A percentile compares a stretch with the other conserved stretches of the same genome.
Evolutionary conservation across 64 coral and sea anemone genomes (phyloP).

Genomic region (Acropora yongei): DNA sequence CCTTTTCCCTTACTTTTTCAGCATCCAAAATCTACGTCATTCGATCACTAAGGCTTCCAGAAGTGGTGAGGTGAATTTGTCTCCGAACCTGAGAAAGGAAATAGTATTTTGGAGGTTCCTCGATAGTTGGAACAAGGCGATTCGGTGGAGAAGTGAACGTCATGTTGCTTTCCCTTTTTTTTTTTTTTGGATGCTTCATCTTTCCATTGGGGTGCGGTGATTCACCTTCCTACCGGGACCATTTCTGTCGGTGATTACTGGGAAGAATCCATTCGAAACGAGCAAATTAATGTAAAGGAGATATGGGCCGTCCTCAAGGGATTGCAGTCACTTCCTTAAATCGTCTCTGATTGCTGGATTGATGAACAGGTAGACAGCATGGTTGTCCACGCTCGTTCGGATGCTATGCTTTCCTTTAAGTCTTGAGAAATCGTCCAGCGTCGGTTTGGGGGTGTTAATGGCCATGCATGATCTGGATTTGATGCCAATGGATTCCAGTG

Average conservation of each 20-base stretch:
- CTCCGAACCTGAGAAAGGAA: neutral
- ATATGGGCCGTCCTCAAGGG: slow-evolving; percentile 28
- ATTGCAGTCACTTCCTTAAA: slow-evolving; percentile 12
- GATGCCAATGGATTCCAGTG: slow-evolving; percentile 61
- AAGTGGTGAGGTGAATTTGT: neutral
- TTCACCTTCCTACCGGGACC: slow-evolving; percentile 19
- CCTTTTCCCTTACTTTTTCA: slow-evolving; percentile 28
- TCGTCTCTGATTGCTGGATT: neutral
- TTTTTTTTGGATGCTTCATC: slow-evolving; percentile 33
- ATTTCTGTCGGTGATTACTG: slow-evolving; percentile 56
- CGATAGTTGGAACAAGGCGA: no score
- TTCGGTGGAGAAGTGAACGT: neutral
- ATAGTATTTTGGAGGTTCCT: no score
- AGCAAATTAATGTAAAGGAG: slow-evolving; percentile 56
- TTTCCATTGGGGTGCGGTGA: slow-evolving; percentile 25
- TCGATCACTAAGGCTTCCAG: neutral
- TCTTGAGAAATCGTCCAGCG: slow-evolving; percentile 26
- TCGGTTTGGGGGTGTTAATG: slow-evolving; percentile 31
- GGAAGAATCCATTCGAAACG: slow-evolving; percentile 4
- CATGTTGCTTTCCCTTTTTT: neutral
- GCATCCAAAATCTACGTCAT: slow-evolving; percentile 42
- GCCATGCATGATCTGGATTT: slow-evolving; percentile 45
- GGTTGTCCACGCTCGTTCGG: slow-evolving; percentile 6
- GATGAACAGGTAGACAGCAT: slow-evolving; percentile 2
- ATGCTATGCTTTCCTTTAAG: slow-evolving; percentile 11